Conservation (phyloP, 2,113 vertebrate species). For the Fukomys damarensis region DNA sequence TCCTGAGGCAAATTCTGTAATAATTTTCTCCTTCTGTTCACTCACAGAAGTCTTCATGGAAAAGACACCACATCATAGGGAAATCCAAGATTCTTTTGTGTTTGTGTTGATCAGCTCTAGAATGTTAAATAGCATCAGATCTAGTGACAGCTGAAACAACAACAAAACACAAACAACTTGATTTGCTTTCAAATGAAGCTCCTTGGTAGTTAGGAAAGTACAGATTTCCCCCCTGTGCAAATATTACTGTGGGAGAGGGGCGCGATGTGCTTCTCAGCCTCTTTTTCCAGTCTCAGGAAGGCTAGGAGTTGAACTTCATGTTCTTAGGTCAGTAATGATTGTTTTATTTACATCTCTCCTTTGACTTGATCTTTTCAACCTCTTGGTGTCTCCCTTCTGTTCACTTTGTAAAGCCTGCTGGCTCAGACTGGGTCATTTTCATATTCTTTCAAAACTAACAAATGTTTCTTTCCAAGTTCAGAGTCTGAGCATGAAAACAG, state of each 20-base stretch:
- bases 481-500: not conserved
- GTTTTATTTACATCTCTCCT: slow-evolving; percentile 46
- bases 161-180: not conserved
- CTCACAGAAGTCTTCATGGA: not conserved
- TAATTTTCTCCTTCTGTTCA: slow-evolving; percentile 55
- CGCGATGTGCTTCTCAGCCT: not conserved
- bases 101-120: not conserved
- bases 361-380: slow-evolving; percentile 7
- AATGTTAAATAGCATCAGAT: slow-evolving; percentile 55
- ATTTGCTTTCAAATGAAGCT: slow-evolving; percentile 33
- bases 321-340: slow-evolving; percentile 11
- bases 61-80: not conserved
- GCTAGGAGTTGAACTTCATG: not conserved
- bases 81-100: not conserved
- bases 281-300: not conserved
- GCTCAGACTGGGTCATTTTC: not conserved
- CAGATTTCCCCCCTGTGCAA: not conserved
- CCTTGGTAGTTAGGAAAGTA: not conserved
- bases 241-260: not conserved
- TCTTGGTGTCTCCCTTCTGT: not conserved
- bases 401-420: not conserved
- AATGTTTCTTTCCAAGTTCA: not conserved
- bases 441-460: not conserved
- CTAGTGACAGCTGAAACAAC: not conserved
- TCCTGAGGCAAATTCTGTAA: slow-evolving; percentile 8